phyloP scores from a whole-genome alignment of 2,888 invertebrate genomes.

The Geotrupes spiniger region DNA sequence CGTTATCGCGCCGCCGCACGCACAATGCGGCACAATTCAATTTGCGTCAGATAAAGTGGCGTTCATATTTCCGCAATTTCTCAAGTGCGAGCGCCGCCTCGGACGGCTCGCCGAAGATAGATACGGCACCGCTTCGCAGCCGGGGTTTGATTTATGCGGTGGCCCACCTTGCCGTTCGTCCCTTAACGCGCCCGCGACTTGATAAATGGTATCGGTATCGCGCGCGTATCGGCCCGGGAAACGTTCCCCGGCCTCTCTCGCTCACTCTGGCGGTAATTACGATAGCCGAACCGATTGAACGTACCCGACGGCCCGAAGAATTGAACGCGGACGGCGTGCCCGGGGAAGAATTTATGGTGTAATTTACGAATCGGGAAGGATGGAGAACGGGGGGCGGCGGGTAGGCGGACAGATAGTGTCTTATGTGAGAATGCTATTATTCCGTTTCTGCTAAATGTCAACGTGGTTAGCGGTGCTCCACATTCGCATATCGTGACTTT shows the following conservation, averaged over 20 bases:
- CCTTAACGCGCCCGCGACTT: conserved; percentile 28
- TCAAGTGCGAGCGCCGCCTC: conserved; percentile 16
- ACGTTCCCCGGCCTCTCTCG: conserved; percentile 8
- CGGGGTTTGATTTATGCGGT: conserved; percentile 27
- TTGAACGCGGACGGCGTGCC: conserved; percentile 31
- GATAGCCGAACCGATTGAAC: conserved; percentile 41
- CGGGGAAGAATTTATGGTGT: conserved; percentile 35
- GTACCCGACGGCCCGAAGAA: conserved; percentile 37
- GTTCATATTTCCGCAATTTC: conserved; percentile 22
- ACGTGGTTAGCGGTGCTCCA: conserved; percentile 9
- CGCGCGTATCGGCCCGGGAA: conserved; percentile 27
- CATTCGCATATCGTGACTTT: background rate
- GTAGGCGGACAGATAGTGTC: conserved; percentile 34
- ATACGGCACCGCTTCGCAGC: conserved; percentile 3
- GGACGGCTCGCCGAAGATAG: conserved; percentile 5
- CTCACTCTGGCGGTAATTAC: conserved; percentile 23
- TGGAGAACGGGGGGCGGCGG: background rate
- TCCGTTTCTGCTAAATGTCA: conserved; percentile 24
- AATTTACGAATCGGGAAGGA: conserved; percentile 32
- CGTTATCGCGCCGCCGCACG: conserved; percentile 20
- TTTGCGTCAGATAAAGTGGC: conserved; percentile 22
- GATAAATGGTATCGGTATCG: conserved; percentile 31
- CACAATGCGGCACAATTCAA: conserved; percentile 22
- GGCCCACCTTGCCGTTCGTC: conserved; percentile 26
- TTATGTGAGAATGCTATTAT: conserved; percentile 26